Evolutionary conservation across 2,888 invertebrate species (phyloP), one percentile per base, ranked within the genome.

Genomic region (Lasioglossum marginatum): DNA sequence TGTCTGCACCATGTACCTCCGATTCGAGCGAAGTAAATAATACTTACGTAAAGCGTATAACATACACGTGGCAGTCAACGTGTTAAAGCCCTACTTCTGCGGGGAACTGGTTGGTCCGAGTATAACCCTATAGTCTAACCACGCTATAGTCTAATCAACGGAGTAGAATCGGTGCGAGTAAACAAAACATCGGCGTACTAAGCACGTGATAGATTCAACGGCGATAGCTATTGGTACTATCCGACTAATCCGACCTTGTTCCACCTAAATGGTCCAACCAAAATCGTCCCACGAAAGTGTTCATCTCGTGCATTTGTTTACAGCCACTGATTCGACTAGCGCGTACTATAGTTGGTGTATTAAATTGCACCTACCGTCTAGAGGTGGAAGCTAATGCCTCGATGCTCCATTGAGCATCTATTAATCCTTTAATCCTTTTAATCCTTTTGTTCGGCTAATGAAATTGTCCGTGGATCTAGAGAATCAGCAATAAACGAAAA

Each of bases 51-150:
- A 60, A 60, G 27, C 27, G 27, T 5, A 27, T 60, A 60, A 60
- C 60, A 60, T 60, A 60, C 60, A 60, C 60, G 60, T 60, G 60
- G 60, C 60, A 60, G 60, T 60, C 60, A 60, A 60, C 60, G 60
- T 60, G 60, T 60, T 60, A 60, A 60, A 60, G 60, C 60, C 60
- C 60, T 60, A 60, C 27, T 60, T 60, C 27, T 60, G 60, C 27
- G 60, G 60, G 60, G 52, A 60, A 27, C 16, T 60, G 60, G 60
- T 27, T 60, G 60, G 60, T 60, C 60, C 60, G 60, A 27, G 27
- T 60, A 60, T 60, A 27, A 27, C 27, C 60, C 60, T 60, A 60
- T 60, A 60, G 27, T 60, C 60, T 27, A 60, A 60, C 60, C 60
- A 14, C 60, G 60, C 14, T 60, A 60, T 60, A 60, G 60, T 60